Evolutionary conservation across 2,797 vertebrate genomes (phyloP).

Genomic region (Echeneis naucrates): DNA sequence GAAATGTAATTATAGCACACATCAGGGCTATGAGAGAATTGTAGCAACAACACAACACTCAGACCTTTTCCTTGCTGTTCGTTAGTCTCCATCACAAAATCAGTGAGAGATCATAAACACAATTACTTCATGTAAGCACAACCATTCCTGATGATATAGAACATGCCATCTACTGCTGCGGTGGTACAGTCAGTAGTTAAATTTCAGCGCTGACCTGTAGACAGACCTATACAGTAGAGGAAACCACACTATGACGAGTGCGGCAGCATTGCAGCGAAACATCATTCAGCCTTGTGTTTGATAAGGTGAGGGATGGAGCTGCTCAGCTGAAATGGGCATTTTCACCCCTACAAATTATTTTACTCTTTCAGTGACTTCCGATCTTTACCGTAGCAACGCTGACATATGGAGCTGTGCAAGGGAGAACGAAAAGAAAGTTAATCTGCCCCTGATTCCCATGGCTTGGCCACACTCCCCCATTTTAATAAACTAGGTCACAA

Average conservation of each 20-base stretch:
- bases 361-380: constrained; percentile 45
- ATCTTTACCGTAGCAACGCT: constrained; percentile 44
- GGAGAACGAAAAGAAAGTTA: constrained; percentile 76
- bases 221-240: neutral
- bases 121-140: constrained; percentile 23
- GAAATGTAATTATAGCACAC: constrained; percentile 65
- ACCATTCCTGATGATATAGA: constrained; percentile 19
- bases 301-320: constrained; percentile 21
- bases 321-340: constrained; percentile 21
- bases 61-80: constrained; percentile 27
- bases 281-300: constrained; percentile 31
- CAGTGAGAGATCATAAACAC: constrained; percentile 32
- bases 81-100: constrained; percentile 20
- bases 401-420: constrained; percentile 73
- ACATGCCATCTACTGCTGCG: neutral
- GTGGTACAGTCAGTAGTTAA: constrained; percentile 5
- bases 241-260: constrained; percentile 16
- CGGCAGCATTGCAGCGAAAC: neutral
- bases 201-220: constrained; percentile 17
- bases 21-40: constrained; percentile 47
- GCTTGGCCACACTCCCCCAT: constrained; percentile 66
- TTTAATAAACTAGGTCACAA: constrained; percentile 83
- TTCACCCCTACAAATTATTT: constrained; percentile 47
- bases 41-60: constrained; percentile 45
- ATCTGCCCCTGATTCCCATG: constrained; percentile 77